Evolutionary conservation across 2,113 vertebrate genomes (phyloP).

Genomic region (Chaetorhynchus papuensis): DNA sequence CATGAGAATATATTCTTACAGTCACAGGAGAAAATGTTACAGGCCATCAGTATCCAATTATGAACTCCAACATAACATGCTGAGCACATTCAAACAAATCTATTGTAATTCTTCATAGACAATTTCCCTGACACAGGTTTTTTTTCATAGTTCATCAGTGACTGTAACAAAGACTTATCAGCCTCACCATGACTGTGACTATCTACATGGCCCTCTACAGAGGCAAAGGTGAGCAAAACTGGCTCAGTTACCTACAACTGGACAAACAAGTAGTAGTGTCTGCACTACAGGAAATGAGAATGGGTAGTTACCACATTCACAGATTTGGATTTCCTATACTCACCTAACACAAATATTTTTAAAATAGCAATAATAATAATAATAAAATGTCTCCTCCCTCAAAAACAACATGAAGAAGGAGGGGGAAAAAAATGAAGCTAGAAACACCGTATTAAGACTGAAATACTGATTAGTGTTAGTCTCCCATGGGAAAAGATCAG

Average conservation of each 20-base stretch:
- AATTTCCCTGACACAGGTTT: background rate
- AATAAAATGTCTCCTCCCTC: background rate
- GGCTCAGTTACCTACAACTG: background rate
- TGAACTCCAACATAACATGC: background rate
- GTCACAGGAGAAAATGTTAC: background rate
- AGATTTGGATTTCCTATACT: background rate
- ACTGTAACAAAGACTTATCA: background rate
- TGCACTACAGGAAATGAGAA: background rate
- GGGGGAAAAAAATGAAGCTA: fast-evolving
- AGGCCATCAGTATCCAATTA: background rate
- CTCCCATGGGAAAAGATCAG: background rate
- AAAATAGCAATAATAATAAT: background rate
- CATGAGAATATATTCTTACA: background rate
- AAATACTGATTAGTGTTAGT: background rate
- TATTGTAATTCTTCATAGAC: background rate
- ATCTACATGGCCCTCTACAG: background rate
- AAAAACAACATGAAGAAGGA: background rate
- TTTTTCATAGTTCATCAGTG: background rate
- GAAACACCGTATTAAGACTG: background rate
- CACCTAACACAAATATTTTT: background rate
- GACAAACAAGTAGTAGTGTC: background rate
- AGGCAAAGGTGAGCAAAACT: background rate
- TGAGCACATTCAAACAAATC: background rate
- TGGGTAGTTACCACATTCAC: background rate
- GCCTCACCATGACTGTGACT: background rate